Conservation (phyloP, 2,888 invertebrate species). For the Ptilodon capucinus region DNA sequence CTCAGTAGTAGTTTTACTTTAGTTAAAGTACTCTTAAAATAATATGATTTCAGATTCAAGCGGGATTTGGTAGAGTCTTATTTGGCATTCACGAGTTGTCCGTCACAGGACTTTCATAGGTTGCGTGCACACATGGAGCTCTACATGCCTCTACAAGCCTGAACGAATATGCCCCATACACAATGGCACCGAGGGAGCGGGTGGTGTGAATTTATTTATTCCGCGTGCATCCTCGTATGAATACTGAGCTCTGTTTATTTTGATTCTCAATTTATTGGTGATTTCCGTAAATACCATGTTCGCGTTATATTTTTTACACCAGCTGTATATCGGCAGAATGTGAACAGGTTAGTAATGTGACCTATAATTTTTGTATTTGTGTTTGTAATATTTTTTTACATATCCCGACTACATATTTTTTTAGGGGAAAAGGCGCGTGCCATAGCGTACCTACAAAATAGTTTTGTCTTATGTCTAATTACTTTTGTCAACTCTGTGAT, state of each 20-base stretch:
- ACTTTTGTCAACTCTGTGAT: too few species aligned
- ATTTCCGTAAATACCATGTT: background rate
- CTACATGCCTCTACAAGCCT: background rate
- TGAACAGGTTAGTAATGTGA: background rate
- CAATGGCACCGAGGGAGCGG: background rate
- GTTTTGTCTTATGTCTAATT: too few species aligned
- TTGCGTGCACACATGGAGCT: constrained; percentile 26
- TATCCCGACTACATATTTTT: too few species aligned
- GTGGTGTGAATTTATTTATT: background rate
- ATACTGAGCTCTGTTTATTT: background rate
- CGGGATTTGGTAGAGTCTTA: background rate
- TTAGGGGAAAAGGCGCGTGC: too few species aligned
- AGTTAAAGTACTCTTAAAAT: background rate
- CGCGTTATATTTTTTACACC: background rate
- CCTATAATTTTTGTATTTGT: too few species aligned
- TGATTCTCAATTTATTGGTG: background rate
- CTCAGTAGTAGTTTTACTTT: background rate
- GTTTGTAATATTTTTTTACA: too few species aligned
- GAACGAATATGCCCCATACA: background rate
- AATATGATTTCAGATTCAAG: background rate
- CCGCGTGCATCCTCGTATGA: background rate
- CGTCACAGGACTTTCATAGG: constrained; percentile 10
- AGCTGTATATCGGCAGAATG: constrained; percentile 1
- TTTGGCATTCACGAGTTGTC: background rate
- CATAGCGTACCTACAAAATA: too few species aligned